Evolutionary conservation across 2,888 invertebrate genomes (phyloP).

Genomic region (Drosophila eohydei): DNA sequence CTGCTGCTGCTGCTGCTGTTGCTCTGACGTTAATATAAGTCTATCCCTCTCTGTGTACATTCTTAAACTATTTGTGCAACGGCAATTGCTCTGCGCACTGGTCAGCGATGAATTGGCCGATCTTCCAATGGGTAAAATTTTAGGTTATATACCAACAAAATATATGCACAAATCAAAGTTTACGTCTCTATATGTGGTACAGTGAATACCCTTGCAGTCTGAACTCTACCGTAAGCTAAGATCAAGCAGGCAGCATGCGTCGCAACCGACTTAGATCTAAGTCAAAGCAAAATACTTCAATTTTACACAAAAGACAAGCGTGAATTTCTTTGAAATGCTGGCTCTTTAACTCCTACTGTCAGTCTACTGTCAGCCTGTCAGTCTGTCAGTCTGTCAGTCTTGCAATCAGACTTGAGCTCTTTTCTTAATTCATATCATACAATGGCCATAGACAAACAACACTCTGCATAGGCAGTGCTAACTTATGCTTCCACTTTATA

Average conservation of each 20-base stretch:
- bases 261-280: neutral
- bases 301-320: too few relatives aligned
- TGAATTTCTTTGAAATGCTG: too few relatives aligned
- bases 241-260: neutral
- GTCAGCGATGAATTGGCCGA: conserved; percentile 81
- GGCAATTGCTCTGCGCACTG: conserved; percentile 76
- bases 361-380: neutral
- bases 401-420: neutral
- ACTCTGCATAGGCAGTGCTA: too few relatives aligned
- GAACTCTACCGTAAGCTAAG: neutral
- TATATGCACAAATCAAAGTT: conserved; percentile 7
- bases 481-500: neutral
- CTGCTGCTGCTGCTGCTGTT: conserved; percentile 33
- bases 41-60: conserved; percentile 82
- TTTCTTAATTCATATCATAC: neutral
- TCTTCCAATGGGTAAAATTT: conserved; percentile 61
- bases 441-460: neutral
- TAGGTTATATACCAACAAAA: conserved; percentile 20
- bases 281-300: neutral
- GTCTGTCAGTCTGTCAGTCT: neutral
- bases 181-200: neutral
- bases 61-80: conserved; percentile 68
- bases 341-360: neutral
- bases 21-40: conserved; percentile 72
- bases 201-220: conserved; percentile 31